Conservation (phyloP, 1,140 invertebrate species). For the Brachionus angularis region DNA sequence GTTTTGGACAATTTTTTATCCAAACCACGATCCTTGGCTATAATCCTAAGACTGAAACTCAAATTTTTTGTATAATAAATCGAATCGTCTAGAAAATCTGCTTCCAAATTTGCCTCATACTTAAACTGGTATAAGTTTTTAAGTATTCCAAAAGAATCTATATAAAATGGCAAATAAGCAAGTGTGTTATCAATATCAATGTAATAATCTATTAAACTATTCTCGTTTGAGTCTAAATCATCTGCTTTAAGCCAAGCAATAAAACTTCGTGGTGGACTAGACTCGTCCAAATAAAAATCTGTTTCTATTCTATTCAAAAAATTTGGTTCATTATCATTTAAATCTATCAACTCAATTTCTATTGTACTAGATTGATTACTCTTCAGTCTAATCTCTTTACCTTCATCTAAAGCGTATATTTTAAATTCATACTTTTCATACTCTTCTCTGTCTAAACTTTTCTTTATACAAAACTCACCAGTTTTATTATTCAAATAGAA, state of each 20-base stretch:
- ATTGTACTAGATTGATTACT: neutral
- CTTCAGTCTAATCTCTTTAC: neutral
- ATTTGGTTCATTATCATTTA: constrained; percentile 26
- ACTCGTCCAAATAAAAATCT: neutral
- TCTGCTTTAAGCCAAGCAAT: constrained; percentile 13
- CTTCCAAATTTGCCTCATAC: neutral
- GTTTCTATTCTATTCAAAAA: constrained; percentile 6
- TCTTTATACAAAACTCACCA: neutral
- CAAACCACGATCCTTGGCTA: constrained; percentile 1
- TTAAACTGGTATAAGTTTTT: neutral
- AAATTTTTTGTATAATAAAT: neutral
- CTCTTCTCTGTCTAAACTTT: neutral
- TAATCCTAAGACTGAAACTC: neutral
- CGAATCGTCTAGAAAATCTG: neutral
- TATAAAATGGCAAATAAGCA: constrained; percentile 11
- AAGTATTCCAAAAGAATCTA: neutral
- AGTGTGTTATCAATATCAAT: neutral
- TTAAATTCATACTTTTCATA: neutral
- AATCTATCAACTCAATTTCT: neutral
- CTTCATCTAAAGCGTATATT: neutral
- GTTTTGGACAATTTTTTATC: constrained; percentile 5
- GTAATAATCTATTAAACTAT: neutral
- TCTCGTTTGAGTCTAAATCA: neutral
- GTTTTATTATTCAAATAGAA: neutral
- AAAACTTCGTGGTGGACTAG: neutral